phyloP scores from a whole-genome alignment of 2,888 invertebrate species.

The Ctenicera cuprea region DNA sequence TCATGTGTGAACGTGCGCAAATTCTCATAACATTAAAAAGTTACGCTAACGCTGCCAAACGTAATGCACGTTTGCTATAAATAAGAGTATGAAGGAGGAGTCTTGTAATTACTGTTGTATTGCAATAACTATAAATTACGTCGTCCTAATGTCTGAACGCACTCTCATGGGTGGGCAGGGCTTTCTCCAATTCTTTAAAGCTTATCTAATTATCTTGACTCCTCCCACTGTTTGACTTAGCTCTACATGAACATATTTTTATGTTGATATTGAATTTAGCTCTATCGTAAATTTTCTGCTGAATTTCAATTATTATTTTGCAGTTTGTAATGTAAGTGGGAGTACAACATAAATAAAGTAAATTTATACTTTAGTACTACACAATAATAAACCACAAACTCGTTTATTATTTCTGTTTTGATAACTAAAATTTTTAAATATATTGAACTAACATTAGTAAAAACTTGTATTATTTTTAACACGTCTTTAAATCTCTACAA shows the following conservation, averaged over 20 bases:
- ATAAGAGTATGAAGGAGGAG: conserved; percentile 53
- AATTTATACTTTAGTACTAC: too few species aligned
- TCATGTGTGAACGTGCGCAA: conserved; percentile 33
- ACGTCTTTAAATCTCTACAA: too few species aligned
- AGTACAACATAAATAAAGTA: too few species aligned
- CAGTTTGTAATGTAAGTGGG: background rate
- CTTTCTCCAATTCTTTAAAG: conserved; percentile 51
- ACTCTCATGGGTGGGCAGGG: conserved; percentile 51
- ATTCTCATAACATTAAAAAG: conserved; percentile 49
- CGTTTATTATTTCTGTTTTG: too few species aligned
- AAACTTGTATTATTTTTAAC: too few species aligned
- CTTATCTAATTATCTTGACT: conserved; percentile 51
- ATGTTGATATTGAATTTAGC: conserved; percentile 3
- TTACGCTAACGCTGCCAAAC: conserved; percentile 47
- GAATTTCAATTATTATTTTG: background rate
- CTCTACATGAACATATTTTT: conserved; percentile 32
- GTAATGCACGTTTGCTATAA: conserved; percentile 52
- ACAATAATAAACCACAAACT: too few species aligned
- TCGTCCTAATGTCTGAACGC: conserved; percentile 50
- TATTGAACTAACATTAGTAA: too few species aligned
- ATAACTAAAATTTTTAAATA: too few species aligned
- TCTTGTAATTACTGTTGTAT: conserved; percentile 53
- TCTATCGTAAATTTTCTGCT: background rate
- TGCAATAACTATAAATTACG: conserved; percentile 54
- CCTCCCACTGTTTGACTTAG: conserved; percentile 51